phyloP scores from a whole-genome alignment of 2,888 invertebrate genomes.

The Dasypolia templi region DNA sequence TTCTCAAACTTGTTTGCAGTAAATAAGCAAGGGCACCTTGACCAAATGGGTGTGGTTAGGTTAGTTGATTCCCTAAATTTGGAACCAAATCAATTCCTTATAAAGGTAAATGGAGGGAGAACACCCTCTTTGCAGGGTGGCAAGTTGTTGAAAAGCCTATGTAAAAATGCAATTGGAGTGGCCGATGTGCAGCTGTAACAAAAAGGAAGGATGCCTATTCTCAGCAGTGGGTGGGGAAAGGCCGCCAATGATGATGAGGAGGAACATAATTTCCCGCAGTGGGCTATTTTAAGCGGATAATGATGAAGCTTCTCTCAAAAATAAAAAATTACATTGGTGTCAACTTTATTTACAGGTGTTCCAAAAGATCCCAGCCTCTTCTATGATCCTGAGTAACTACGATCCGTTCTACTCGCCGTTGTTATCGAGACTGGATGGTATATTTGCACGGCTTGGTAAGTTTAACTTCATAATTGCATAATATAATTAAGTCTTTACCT shows the following conservation, averaged over 20 bases:
- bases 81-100: background rate
- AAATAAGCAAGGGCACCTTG: too few relatives aligned
- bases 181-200: background rate
- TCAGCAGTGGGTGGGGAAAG: too few relatives aligned
- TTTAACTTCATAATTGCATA: background rate
- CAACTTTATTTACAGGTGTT: constrained; percentile 90
- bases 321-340: background rate
- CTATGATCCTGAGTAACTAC: constrained; percentile 95
- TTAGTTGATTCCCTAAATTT: background rate
- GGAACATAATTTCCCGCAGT: too few relatives aligned
- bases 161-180: background rate
- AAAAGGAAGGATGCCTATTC: rapidly evolving
- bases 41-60: too few relatives aligned
- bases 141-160: background rate
- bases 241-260: too few relatives aligned
- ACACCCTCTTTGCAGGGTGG: background rate
- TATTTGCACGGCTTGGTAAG: constrained; percentile 92
- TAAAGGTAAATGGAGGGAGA: too few relatives aligned
- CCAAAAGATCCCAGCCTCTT: constrained; percentile 96
- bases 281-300: background rate
- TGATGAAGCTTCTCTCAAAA: background rate
- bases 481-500: too few relatives aligned
- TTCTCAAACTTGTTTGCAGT: background rate
- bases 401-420: constrained; percentile 97
- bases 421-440: constrained; percentile 95